phyloP scores from a whole-genome alignment of 2,113 vertebrate species.

The Odocoileus virginianus region DNA sequence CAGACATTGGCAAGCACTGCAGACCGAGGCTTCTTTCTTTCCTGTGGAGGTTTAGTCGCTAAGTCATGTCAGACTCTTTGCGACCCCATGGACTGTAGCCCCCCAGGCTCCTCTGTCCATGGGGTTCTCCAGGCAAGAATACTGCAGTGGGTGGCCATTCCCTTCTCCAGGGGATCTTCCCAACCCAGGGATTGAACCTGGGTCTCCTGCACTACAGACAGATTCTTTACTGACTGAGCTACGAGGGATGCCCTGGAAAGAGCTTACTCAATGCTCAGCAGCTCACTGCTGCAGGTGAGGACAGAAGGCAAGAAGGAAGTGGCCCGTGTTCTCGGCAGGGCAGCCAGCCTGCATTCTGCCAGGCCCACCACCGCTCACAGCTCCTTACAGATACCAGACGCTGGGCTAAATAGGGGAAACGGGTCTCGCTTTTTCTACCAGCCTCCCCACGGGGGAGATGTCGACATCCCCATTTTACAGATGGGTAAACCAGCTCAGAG shows the following conservation, averaged over 20 bases:
- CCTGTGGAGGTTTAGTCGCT: neutral
- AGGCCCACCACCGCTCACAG: fast-evolving
- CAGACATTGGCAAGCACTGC: neutral
- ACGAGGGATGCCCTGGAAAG: neutral
- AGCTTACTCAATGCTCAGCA: neutral
- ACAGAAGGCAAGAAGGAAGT: too few relatives aligned
- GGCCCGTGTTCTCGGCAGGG: neutral
- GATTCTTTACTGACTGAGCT: neutral
- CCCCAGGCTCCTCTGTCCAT: neutral
- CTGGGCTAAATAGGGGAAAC: neutral
- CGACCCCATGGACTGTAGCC: neutral
- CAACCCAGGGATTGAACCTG: neutral
- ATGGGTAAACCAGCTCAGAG: neutral
- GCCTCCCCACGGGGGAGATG: fast-evolving
- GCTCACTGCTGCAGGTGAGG: fast-evolving
- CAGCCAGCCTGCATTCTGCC: neutral
- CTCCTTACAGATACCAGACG: fast-evolving
- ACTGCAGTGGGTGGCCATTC: neutral
- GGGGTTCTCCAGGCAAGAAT: neutral
- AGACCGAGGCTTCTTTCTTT: neutral
- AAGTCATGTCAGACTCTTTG: neutral
- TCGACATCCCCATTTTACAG: neutral
- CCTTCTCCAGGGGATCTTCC: neutral
- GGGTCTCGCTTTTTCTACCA: neutral
- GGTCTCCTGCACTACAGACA: neutral